phyloP scores from a whole-genome alignment of 30 jellyfish, hydroid and myxozoan genomes.

The Aurelia aurita region DNA sequence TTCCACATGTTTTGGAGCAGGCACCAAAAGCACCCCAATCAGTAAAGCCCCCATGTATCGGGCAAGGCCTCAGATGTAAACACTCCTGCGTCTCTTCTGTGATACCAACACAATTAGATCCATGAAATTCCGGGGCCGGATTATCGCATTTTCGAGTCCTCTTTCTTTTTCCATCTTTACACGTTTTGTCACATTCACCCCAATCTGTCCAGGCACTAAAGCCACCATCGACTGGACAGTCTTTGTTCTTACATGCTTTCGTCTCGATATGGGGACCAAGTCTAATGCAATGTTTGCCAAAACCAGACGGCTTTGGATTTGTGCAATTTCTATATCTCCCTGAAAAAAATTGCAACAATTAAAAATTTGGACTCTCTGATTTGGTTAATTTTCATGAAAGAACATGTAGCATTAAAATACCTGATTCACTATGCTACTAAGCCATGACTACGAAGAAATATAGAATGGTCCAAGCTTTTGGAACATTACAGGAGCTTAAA shows the following conservation, averaged over 20 bases:
- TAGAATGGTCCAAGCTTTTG: too few relatives aligned
- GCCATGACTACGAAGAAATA: too few relatives aligned
- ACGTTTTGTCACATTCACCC: constrained; percentile 72
- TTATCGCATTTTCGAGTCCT: constrained; percentile 77
- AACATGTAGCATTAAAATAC: too few relatives aligned
- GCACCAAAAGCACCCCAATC: constrained; percentile 63
- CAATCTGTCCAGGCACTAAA: constrained; percentile 82
- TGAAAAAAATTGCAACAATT: constrained; percentile 1
- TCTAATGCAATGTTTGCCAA: constrained; percentile 65
- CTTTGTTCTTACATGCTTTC: constrained; percentile 44
- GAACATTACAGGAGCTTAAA: too few relatives aligned
- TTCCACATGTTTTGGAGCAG: constrained; percentile 75
- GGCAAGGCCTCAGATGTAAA: constrained; percentile 62
- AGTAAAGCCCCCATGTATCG: constrained; percentile 76
- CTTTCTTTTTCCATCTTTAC: constrained; percentile 69
- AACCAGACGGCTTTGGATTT: constrained; percentile 80
- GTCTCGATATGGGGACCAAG: constrained; percentile 72
- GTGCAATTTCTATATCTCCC: constrained; percentile 85
- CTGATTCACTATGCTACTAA: too few relatives aligned
- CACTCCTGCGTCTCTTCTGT: constrained; percentile 67
- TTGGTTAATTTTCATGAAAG: too few relatives aligned
- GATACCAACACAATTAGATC: constrained; percentile 37
- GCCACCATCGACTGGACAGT: constrained; percentile 75
- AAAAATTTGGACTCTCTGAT: too few relatives aligned
- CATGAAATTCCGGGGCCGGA: constrained; percentile 81